Conservation (phyloP, 2,888 invertebrate species). For the Apodemia zela region DNA sequence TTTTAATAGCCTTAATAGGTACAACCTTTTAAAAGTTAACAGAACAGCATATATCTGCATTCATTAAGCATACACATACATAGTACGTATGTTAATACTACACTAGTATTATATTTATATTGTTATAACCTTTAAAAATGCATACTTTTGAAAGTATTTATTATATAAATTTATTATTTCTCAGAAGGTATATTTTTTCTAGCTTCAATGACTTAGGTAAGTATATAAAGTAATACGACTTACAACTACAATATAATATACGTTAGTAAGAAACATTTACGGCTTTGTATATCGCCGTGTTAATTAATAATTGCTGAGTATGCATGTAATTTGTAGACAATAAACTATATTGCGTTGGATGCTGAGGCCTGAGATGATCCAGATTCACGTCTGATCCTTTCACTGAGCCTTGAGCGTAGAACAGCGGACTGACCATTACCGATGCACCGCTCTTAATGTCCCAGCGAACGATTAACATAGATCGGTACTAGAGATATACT, state of each 20-base stretch:
- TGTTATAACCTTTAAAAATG: not conserved
- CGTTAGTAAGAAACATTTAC: not conserved
- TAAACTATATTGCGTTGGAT: slow-evolving; percentile 29
- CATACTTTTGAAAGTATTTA: not conserved
- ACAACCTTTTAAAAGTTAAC: too few relatives aligned
- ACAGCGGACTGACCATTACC: slow-evolving; percentile 66
- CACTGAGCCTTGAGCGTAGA: slow-evolving; percentile 68
- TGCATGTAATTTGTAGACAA: slow-evolving; percentile 2
- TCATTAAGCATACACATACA: too few relatives aligned
- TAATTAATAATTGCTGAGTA: not conserved
- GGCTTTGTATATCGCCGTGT: not conserved
- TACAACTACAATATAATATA: not conserved
- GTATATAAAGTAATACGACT: too few relatives aligned
- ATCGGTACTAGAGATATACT: slow-evolving; percentile 65
- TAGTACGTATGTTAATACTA: too few relatives aligned
- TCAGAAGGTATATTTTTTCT: not conserved
- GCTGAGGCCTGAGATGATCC: slow-evolving; percentile 61
- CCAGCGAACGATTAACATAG: slow-evolving; percentile 68
- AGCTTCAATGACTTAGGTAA: not conserved
- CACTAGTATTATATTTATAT: too few relatives aligned
- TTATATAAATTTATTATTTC: not conserved
- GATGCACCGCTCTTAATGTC: slow-evolving; percentile 65
- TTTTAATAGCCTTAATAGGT: too few relatives aligned
- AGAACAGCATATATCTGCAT: too few relatives aligned
- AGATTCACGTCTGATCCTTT: slow-evolving; percentile 72